Conservation (phyloP, 2,888 invertebrate genomes). For the Rhopalosiphum nymphaeae region DNA sequence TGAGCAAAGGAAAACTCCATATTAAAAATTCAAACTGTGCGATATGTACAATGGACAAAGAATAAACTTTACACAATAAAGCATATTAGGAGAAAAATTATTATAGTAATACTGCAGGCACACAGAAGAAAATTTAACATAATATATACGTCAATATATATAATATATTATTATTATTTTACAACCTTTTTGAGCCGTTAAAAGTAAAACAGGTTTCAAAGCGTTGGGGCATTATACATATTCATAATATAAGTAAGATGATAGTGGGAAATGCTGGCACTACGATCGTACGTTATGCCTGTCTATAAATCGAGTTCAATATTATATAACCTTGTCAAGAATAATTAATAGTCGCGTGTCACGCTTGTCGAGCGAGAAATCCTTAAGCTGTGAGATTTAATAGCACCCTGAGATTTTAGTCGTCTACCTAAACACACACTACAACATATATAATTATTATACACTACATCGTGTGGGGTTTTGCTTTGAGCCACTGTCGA, state of each 20-base stretch:
- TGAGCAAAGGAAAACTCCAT: not conserved
- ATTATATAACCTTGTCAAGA: not conserved
- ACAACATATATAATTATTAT: not conserved
- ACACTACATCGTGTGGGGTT: not conserved
- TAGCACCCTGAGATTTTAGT: not conserved
- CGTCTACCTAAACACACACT: not conserved
- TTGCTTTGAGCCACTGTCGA: not conserved
- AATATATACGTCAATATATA: not conserved
- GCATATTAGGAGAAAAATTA: not conserved
- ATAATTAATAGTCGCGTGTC: not conserved
- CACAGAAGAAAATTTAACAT: not conserved
- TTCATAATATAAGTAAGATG: not conserved
- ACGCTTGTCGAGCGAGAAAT: not conserved
- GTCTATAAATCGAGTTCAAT: not conserved
- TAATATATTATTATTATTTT: not conserved
- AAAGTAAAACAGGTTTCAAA: not conserved
- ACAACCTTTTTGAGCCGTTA: not conserved
- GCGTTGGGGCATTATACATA: not conserved
- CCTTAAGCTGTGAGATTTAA: not conserved
- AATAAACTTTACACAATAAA: not conserved
- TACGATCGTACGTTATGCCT: not conserved
- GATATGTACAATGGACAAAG: not conserved
- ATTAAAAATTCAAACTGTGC: not conserved
- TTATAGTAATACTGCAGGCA: not conserved
- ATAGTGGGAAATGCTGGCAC: too few relatives aligned